These are phyloP conservation scores for Aphis gossypii DNA, from an alignment of 1,140 invertebrate genomes.

Conservation along the genomic window DNA sequence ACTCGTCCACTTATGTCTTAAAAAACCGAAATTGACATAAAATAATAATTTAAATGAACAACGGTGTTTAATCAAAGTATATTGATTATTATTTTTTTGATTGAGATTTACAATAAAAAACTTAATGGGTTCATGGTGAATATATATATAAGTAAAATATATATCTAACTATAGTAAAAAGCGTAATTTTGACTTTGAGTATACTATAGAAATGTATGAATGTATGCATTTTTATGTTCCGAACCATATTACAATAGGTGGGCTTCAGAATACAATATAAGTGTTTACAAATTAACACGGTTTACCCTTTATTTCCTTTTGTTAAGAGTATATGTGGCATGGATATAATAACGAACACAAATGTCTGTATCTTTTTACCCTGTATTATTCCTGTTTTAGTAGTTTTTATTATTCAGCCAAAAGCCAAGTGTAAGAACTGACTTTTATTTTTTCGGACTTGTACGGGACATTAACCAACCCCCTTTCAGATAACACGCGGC, in stretches of 20 bases:
- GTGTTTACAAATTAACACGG: conserved; percentile 25
- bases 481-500: conserved; percentile 38
- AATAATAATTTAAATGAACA: not conserved
- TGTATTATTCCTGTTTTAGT: conserved; percentile 1
- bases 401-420: conserved; percentile 3
- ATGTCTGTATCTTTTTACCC: not conserved
- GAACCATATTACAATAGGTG: not conserved
- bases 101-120: not conserved
- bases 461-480: conserved; percentile 56
- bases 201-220: not conserved
- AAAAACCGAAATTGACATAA: not conserved
- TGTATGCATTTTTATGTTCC: not conserved
- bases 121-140: no score
- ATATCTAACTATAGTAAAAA: not conserved
- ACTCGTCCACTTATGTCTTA: not conserved
- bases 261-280: not conserved
- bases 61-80: not conserved
- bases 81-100: not conserved
- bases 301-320: conserved; percentile 26
- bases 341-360: not conserved
- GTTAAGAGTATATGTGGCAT: not conserved
- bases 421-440: conserved; percentile 48
- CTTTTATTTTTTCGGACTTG: conserved; percentile 48
- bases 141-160: no score
- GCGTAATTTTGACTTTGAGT: not conserved